Base-by-base conservation (phyloP, 2,888 invertebrate species). In the Pheosia gnoma region DNA sequence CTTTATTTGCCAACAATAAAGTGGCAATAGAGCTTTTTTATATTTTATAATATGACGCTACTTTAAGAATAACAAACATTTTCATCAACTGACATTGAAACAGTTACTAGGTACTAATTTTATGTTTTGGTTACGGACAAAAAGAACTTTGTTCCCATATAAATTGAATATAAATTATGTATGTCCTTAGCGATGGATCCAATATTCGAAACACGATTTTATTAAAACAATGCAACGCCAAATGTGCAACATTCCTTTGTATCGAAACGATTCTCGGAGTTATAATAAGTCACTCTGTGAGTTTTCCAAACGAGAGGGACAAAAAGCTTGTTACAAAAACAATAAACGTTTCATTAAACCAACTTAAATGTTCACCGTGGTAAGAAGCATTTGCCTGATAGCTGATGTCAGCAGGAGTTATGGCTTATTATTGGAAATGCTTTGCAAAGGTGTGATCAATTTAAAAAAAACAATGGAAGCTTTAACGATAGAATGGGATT, bases 1-100 rank as follows among this genome's bases (percentile, higher is more conserved):
- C n/a, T 59, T 52, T 49, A 61, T n/a, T 45, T 56, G 47, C 57
- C n/a, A 36, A 45, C 10, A 57, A 25, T 39, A 52, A 62, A 62
- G 25, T 41, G 47, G 11, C 47, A 47, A n/a, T 4, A 47, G 4
- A 47, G n/a, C 25, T 47, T 47, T 47, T 47, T 47, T n/a, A 47
- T 47, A 47, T 47, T 47, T n/a, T 47, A n/a, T 47, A n/a, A 11
- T n/a, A n/a, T 3, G 43, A 10, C 9, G 10, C 0, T 45, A 45
- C 43, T 47, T 47, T n/a, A n/a, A 4, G n/a, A n/a, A 47, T 47
- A 11, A 47, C 0, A n/a, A n/a, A 47, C 11, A 11, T n/a, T n/a
- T 47, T 11, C n/a, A n/a, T n/a, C 11, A 47, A 47, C n/a, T 47
- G 47, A 3, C 47, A 47, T 47, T 47, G 47, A 6, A 25, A 25